phyloP scores from a whole-genome alignment of 1,140 invertebrate species.

The Penaeus indicus region DNA sequence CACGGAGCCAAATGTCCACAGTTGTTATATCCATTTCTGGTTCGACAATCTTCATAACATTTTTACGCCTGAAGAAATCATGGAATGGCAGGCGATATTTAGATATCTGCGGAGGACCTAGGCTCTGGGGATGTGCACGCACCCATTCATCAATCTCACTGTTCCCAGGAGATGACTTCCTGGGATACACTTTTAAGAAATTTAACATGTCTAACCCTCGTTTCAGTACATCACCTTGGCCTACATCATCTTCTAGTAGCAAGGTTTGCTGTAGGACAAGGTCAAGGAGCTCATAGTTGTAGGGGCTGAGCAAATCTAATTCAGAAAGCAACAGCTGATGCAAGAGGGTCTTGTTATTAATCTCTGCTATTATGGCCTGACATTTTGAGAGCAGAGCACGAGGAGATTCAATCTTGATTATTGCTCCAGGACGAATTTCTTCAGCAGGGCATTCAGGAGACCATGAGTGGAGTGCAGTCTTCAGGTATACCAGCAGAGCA shows the following conservation, averaged over 20 bases:
- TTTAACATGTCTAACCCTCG: slow-evolving; percentile 61
- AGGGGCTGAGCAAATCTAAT: slow-evolving; percentile 46
- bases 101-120: slow-evolving; percentile 44
- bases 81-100: slow-evolving; percentile 62
- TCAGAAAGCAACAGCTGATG: slow-evolving; percentile 38
- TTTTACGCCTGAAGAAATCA: slow-evolving; percentile 47
- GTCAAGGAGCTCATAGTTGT: slow-evolving; percentile 63
- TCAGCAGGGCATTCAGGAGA: slow-evolving; percentile 40
- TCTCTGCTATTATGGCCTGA: slow-evolving; percentile 52
- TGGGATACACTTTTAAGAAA: slow-evolving; percentile 58
- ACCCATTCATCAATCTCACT: slow-evolving; percentile 63
- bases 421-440: neutral
- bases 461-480: slow-evolving; percentile 43
- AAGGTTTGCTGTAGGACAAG: slow-evolving; percentile 45
- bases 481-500: slow-evolving; percentile 57
- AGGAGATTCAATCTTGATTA: slow-evolving; percentile 49
- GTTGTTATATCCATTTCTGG: slow-evolving; percentile 54
- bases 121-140: slow-evolving; percentile 42
- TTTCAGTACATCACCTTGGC: slow-evolving; percentile 22
- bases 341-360: slow-evolving; percentile 42
- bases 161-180: slow-evolving; percentile 39
- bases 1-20: slow-evolving; percentile 60
- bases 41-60: slow-evolving; percentile 57
- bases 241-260: slow-evolving; percentile 27
- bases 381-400: slow-evolving; percentile 36